These are phyloP conservation scores for Laspeyria flexula DNA, from an alignment of 2,888 invertebrate genomes.

Conservation along the genomic window DNA sequence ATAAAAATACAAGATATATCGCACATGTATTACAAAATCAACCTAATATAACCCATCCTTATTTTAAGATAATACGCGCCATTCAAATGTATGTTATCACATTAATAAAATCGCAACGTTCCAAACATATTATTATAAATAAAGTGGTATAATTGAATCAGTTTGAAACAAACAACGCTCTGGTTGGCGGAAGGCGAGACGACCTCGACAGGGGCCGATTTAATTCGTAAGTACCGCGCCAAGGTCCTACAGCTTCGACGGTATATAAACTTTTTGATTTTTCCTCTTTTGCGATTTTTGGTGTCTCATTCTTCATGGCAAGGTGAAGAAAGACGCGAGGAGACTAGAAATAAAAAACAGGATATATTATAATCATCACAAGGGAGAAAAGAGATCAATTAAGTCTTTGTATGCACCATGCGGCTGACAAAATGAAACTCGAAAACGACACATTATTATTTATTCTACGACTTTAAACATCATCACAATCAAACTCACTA, in stretches of 20 bases:
- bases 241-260: slow-evolving; percentile 61
- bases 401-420: too few species aligned
- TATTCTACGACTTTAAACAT: too few species aligned
- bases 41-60: too few species aligned
- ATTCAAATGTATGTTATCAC: slow-evolving; percentile 3
- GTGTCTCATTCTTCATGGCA: slow-evolving; percentile 28
- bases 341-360: slow-evolving; percentile 20
- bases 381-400: neutral
- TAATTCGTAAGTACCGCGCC: slow-evolving; percentile 70
- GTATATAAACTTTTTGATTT: slow-evolving; percentile 62
- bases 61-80: neutral
- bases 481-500: too few species aligned
- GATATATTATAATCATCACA: neutral
- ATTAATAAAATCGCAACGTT: slow-evolving; percentile 7
- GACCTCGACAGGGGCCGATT: slow-evolving; percentile 67
- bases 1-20: too few species aligned
- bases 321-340: slow-evolving; percentile 34
- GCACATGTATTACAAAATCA: too few species aligned
- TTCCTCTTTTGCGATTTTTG: slow-evolving; percentile 49
- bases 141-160: slow-evolving; percentile 37
- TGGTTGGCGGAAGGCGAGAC: slow-evolving; percentile 56
- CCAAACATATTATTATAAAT: slow-evolving; percentile 4
- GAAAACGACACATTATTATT: too few species aligned
- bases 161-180: slow-evolving; percentile 37
- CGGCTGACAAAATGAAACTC: too few species aligned